A percentile compares a stretch with the other conserved stretches of the same genome.
Conservation (phyloP, 2,113 vertebrate genomes). For the Romanogobio albipinnatus region DNA sequence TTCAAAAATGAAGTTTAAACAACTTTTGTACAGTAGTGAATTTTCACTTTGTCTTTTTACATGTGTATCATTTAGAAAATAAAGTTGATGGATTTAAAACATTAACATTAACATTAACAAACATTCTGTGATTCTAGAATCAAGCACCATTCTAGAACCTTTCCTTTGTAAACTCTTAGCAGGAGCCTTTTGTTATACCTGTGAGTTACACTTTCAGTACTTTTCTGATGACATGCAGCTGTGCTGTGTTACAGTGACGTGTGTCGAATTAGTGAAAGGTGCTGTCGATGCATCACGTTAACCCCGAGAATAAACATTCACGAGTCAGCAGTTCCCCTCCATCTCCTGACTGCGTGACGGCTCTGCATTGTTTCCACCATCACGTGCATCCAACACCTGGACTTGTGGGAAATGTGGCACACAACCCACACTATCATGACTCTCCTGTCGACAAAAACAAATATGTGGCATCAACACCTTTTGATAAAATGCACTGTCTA, state of each 20-base stretch:
- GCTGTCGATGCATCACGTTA: constrained; percentile 45
- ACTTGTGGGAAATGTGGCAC: constrained; percentile 35
- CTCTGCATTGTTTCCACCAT: constrained; percentile 37
- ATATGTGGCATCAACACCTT: not conserved
- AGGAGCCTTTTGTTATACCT: not conserved
- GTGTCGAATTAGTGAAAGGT: constrained; percentile 46
- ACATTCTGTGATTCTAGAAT: too few species aligned
- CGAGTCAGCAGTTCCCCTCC: constrained; percentile 40
- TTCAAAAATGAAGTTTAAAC: too few species aligned
- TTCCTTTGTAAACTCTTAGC: too few species aligned
- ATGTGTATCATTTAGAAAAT: too few species aligned
- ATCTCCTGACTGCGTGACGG: not conserved
- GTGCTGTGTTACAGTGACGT: constrained; percentile 10
- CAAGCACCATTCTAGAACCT: too few species aligned
- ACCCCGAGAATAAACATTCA: constrained; percentile 22
- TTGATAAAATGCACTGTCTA: constrained; percentile 9
- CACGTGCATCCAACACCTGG: constrained; percentile 44
- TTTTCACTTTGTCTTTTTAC: too few species aligned
- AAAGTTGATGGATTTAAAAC: too few species aligned
- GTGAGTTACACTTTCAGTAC: not conserved
- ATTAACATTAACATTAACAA: too few species aligned
- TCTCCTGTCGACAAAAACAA: constrained; percentile 41
- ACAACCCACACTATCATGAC: constrained; percentile 31
- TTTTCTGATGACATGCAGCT: constrained; percentile 35
- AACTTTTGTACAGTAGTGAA: too few species aligned